Base-by-base conservation (phyloP, 2,797 vertebrate genomes). In the Choloepus didactylus region DNA sequence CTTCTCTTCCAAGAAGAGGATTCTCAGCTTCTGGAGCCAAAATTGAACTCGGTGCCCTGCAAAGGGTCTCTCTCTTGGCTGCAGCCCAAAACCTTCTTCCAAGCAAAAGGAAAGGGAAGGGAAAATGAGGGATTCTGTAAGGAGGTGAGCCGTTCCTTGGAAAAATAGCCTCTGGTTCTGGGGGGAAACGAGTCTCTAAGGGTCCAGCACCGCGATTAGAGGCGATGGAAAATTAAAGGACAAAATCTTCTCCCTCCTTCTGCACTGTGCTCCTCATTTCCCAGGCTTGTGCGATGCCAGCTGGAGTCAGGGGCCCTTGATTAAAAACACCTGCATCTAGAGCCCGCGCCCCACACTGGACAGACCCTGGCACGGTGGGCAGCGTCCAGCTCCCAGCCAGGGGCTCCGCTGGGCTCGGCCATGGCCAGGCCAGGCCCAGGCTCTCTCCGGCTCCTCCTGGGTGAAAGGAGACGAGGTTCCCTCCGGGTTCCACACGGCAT, bases 171-270 rank as follows among this genome's bases (percentile, higher is more conserved):
- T 98, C 98, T 98, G 98, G 98, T 98, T 99, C 98, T 87, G 98
- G 98, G 98, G 98, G 98, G 98, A 98, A 98, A 99, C 98, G 98
- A 98, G 98, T 98, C 98, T 98, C 98, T 98, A 98, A 80, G 98
- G 99, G 98, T 98, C 98, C 91, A 94, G 99, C 98, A 97, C 98
- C 98, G 96, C 98, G 98, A 98, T 98, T 98, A 98, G 97, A 97
- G 97, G 96, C 98, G 97, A 97, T 16, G 92, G 96, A 97, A 97
- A 98, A 97, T 98, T 93, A 95, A 97, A 94, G 92, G 98, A 98
- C 99, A 98, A 98, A 98, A 98, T 98, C 98, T 98, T 98, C 98
- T 98, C 98, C 95, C 81, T 92, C 87, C 97, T 97, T 97, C 97
- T 97, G 25, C 14, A 8, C 62, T 35, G 31, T 41, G 29, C 67